These are phyloP conservation scores for Cheilosia vernalis DNA, from an alignment of 2,888 invertebrate species.

Conservation along the genomic window DNA sequence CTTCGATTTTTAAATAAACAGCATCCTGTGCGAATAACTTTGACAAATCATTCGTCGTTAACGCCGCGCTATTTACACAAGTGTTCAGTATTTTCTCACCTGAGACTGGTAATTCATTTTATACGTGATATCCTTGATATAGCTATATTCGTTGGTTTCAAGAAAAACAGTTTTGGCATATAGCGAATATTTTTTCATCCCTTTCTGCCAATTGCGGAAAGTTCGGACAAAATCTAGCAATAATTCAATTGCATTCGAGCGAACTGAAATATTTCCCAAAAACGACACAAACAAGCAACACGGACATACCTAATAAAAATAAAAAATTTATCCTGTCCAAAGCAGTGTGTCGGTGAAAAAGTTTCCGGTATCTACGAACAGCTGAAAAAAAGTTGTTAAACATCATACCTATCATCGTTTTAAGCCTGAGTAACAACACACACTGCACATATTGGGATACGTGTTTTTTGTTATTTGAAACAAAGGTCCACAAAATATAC, in stretches of 20 bases:
- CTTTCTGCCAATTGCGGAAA: constrained; percentile 13
- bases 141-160: not conserved
- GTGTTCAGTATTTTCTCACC: not conserved
- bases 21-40: not conserved
- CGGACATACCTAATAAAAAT: not conserved
- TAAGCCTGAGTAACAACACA: constrained; percentile 31
- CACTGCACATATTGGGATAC: constrained; percentile 11
- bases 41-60: not conserved
- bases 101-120: not conserved
- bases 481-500: constrained; percentile 11
- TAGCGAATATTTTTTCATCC: not conserved
- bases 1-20: not conserved
- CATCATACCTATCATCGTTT: constrained; percentile 25
- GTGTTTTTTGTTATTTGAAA: constrained; percentile 1
- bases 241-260: constrained; percentile 17
- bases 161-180: not conserved
- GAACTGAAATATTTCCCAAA: constrained; percentile 1
- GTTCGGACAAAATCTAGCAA: constrained; percentile 1
- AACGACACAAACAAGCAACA: not conserved
- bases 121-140: not conserved
- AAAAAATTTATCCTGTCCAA: constrained; percentile 9
- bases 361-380: constrained; percentile 21
- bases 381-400: constrained; percentile 24
- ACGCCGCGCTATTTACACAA: not conserved
- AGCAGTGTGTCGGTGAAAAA: constrained; percentile 39